phyloP scores from a whole-genome alignment of 1,140 invertebrate genomes.

The Atta texana region DNA sequence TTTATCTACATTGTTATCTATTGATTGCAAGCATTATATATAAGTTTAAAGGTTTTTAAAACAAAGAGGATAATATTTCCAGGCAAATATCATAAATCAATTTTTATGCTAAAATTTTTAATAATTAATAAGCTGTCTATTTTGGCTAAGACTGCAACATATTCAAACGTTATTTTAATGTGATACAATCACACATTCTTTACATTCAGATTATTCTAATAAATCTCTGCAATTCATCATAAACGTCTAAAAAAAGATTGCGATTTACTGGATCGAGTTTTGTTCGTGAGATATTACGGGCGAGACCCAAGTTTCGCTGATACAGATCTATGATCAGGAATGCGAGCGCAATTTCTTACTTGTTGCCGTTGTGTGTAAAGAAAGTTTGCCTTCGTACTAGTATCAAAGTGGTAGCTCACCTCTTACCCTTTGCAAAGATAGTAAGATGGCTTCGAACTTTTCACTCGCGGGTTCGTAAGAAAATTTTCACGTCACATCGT shows the following conservation, averaged over 20 bases:
- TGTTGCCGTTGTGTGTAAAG: constrained; percentile 30
- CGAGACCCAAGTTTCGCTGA: constrained; percentile 37
- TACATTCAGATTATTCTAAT: neutral
- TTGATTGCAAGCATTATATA: too few species aligned
- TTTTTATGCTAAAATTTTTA: too few species aligned
- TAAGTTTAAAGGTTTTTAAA: too few species aligned
- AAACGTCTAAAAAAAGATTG: constrained; percentile 16
- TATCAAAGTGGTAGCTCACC: constrained; percentile 30
- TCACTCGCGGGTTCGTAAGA: constrained; percentile 41
- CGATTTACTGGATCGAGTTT: constrained; percentile 50
- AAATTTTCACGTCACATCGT: constrained; percentile 56
- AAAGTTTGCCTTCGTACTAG: constrained; percentile 30
- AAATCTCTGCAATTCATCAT: constrained; percentile 28
- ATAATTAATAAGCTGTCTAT: too few species aligned
- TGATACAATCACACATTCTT: neutral
- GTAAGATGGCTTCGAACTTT: constrained; percentile 55
- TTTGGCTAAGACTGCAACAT: neutral
- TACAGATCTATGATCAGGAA: constrained; percentile 46
- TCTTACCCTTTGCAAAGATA: constrained; percentile 10
- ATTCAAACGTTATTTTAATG: neutral
- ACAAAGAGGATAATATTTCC: too few species aligned
- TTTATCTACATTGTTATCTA: too few species aligned
- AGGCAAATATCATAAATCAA: too few species aligned
- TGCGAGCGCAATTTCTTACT: constrained; percentile 45
- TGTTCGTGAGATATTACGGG: constrained; percentile 13